phyloP scores from a whole-genome alignment of 1,140 invertebrate species.

The Parapsyche elsis region DNA sequence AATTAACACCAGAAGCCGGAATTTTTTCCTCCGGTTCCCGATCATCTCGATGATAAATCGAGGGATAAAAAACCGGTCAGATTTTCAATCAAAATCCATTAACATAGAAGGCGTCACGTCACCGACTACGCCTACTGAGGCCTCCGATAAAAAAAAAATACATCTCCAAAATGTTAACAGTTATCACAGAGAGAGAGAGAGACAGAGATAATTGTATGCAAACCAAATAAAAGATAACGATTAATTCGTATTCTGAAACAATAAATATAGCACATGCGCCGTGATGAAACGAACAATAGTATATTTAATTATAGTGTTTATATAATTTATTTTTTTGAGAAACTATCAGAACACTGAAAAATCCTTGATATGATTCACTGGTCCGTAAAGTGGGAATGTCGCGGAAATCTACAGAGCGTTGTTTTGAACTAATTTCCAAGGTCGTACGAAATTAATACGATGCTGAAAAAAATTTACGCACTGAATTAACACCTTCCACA shows the following conservation, averaged over 20 bases:
- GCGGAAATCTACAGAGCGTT: neutral
- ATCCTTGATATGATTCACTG: neutral
- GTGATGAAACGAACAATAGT: too few species aligned
- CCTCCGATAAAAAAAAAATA: conserved; percentile 1
- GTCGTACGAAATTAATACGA: neutral
- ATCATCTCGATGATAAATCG: conserved; percentile 11
- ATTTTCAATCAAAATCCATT: conserved; percentile 32
- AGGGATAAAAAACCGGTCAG: neutral
- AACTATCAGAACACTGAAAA: too few species aligned
- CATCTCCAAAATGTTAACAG: neutral
- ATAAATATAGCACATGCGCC: too few species aligned
- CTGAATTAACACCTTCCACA: too few species aligned
- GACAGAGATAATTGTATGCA: neutral
- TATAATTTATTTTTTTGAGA: too few species aligned
- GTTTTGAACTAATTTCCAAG: neutral
- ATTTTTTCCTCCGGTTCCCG: conserved; percentile 2
- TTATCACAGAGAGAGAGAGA: neutral
- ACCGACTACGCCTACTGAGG: neutral
- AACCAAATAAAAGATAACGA: conserved; percentile 9
- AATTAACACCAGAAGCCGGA: conserved; percentile 23
- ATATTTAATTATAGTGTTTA: too few species aligned
- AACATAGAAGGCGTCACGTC: neutral
- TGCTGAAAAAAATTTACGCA: too few species aligned
- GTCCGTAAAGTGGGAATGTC: neutral
- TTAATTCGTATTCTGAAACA: too few species aligned